Percentiles rank a stretch among this genome's conserved stretches.
These are phyloP conservation scores for Spodoptera picta DNA, from an alignment of 2,888 invertebrate genomes.

Conservation along the genomic window DNA sequence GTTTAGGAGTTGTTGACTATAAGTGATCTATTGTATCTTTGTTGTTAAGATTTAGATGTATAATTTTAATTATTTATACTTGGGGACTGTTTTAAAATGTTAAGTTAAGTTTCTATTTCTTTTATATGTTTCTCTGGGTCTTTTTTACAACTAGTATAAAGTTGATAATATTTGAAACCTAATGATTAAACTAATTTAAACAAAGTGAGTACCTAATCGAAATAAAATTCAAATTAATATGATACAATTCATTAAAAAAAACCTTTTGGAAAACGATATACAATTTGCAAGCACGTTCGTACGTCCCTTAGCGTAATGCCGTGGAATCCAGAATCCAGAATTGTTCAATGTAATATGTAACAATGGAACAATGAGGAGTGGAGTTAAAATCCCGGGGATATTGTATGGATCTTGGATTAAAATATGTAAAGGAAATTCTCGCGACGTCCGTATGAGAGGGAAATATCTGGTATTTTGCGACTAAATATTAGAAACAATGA, in stretches of 20 bases:
- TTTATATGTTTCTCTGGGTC: no score
- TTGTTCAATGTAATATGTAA: slow-evolving; percentile 60
- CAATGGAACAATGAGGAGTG: slow-evolving; percentile 50
- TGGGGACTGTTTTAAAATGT: no score
- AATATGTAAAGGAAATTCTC: slow-evolving; percentile 52
- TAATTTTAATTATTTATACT: no score
- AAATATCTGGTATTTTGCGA: slow-evolving; percentile 24
- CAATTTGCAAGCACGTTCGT: slow-evolving; percentile 43
- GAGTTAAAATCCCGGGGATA: slow-evolving; percentile 39
- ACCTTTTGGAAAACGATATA: slow-evolving; percentile 36
- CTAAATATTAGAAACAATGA: slow-evolving; percentile 54
- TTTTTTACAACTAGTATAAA: no score
- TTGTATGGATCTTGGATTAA: slow-evolving; percentile 58
- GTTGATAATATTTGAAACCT: no score
- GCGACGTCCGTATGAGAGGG: slow-evolving; percentile 21
- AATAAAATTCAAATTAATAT: neutral
- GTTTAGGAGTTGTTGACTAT: no score
- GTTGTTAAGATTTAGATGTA: no score
- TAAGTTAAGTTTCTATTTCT: no score
- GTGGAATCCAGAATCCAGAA: slow-evolving; percentile 43
- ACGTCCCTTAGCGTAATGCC: slow-evolving; percentile 13
- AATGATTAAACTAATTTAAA: no score
- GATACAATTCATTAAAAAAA: slow-evolving; percentile 35
- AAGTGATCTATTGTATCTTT: no score
- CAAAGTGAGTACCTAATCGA: no score